These are phyloP conservation scores for Periparus ater DNA, from an alignment of 2,797 vertebrate genomes.

Conservation along the genomic window DNA sequence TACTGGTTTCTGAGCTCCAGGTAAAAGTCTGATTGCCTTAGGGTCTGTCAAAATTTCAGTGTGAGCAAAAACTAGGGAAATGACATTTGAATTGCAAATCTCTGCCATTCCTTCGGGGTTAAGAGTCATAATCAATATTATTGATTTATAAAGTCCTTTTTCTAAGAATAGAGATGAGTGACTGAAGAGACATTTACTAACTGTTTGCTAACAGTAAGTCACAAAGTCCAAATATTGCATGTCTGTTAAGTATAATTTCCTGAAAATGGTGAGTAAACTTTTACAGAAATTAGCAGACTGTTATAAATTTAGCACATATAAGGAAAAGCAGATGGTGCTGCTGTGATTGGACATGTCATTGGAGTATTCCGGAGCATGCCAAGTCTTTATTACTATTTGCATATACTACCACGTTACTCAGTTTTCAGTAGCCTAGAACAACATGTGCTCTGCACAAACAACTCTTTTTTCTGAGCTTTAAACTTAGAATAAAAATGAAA, in stretches of 20 bases:
- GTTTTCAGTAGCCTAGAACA: neutral
- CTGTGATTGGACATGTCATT: neutral
- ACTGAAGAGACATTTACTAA: slow-evolving; percentile 34
- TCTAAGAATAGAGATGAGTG: slow-evolving; percentile 16
- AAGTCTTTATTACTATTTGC: slow-evolving; percentile 9
- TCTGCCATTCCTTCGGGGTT: neutral
- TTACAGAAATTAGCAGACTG: slow-evolving; percentile 14
- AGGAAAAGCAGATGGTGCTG: slow-evolving; percentile 38
- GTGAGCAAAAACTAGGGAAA: neutral
- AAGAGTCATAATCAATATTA: slow-evolving; percentile 12
- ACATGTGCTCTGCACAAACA: neutral
- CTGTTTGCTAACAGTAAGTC: slow-evolving; percentile 42
- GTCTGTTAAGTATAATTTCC: slow-evolving; percentile 38
- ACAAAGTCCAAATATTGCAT: slow-evolving; percentile 37
- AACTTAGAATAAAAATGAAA: neutral
- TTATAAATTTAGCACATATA: slow-evolving; percentile 34
- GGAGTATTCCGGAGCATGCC: neutral
- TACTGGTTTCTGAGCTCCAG: neutral
- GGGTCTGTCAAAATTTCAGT: neutral
- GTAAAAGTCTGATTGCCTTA: neutral
- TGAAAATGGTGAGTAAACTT: neutral
- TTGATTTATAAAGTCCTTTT: slow-evolving; percentile 36
- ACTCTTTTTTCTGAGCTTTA: neutral
- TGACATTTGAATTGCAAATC: slow-evolving; percentile 26
- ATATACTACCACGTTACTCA: neutral